A percentile compares a stretch with the other conserved stretches of the same genome.
Conservation (phyloP, 2,797 vertebrate genomes). For the Anniella stebbinsi region DNA sequence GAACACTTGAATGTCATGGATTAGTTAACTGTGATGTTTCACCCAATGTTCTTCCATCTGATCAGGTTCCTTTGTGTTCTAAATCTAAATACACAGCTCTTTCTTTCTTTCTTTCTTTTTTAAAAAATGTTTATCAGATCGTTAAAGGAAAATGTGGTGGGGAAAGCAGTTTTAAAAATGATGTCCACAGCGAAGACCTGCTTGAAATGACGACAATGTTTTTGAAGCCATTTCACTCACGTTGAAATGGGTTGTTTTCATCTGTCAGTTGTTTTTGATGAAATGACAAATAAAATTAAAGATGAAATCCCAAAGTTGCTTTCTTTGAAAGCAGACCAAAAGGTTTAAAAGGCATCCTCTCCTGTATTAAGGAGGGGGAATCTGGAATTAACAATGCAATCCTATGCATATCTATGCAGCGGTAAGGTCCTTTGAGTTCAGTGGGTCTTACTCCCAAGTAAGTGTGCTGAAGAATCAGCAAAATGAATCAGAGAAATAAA, state of each 20-base stretch:
- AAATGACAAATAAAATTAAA: too few relatives aligned
- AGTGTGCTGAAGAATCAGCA: not conserved
- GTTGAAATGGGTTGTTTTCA: not conserved
- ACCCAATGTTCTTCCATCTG: slow-evolving; percentile 48
- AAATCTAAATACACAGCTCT: slow-evolving; percentile 9
- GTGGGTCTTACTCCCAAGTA: not conserved
- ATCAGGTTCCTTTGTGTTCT: slow-evolving; percentile 42
- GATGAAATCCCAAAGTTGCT: not conserved
- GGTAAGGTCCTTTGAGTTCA: not conserved
- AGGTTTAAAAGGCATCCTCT: not conserved
- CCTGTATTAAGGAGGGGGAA: not conserved
- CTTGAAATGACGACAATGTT: not conserved
- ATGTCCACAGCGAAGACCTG: not conserved
- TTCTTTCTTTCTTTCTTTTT: not conserved
- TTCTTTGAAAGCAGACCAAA: not conserved
- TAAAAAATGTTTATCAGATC: slow-evolving; percentile 49
- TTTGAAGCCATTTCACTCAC: not conserved
- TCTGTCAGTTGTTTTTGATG: too few relatives aligned
- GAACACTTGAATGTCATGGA: slow-evolving; percentile 69
- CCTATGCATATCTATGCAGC: not conserved
- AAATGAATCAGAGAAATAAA: not conserved
- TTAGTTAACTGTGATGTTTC: slow-evolving; percentile 67
- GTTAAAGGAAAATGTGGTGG: slow-evolving; percentile 29
- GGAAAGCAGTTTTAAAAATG: not conserved
- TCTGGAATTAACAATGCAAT: too few relatives aligned